These are phyloP conservation scores for Jaculus jaculus DNA, from an alignment of 2,113 vertebrate genomes.

Conservation along the genomic window DNA sequence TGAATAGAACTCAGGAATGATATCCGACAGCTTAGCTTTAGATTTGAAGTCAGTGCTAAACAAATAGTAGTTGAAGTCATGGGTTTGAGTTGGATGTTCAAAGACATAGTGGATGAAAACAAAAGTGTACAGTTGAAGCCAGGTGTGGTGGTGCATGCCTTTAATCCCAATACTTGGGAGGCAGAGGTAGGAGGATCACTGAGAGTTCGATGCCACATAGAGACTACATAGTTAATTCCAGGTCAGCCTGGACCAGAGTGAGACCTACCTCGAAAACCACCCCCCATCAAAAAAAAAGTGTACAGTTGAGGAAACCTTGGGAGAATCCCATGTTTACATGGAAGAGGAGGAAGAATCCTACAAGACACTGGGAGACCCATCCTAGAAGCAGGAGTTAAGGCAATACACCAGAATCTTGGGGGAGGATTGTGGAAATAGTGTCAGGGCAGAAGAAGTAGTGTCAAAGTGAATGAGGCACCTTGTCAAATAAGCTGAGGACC, in stretches of 20 bases:
- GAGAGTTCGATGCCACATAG: too few species aligned
- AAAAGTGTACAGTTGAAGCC: neutral
- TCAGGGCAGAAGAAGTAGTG: neutral
- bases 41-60: neutral
- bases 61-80: neutral
- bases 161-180: too few species aligned
- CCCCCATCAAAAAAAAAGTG: slow-evolving; percentile 17
- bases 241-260: too few species aligned
- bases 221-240: too few species aligned
- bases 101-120: slow-evolving; percentile 6
- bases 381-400: neutral
- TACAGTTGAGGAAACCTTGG: neutral
- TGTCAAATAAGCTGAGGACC: neutral
- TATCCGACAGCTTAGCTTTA: slow-evolving; percentile 9
- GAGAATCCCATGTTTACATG: neutral
- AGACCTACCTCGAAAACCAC: too few species aligned
- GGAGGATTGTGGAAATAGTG: neutral
- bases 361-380: neutral
- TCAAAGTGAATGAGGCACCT: slow-evolving; percentile 1
- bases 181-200: too few species aligned
- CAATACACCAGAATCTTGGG: neutral
- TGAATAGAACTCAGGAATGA: neutral
- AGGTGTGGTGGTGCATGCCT: too few species aligned
- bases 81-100: neutral
- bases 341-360: neutral